Conservation (phyloP, 2,888 invertebrate genomes). For the Xylocampa areola region DNA sequence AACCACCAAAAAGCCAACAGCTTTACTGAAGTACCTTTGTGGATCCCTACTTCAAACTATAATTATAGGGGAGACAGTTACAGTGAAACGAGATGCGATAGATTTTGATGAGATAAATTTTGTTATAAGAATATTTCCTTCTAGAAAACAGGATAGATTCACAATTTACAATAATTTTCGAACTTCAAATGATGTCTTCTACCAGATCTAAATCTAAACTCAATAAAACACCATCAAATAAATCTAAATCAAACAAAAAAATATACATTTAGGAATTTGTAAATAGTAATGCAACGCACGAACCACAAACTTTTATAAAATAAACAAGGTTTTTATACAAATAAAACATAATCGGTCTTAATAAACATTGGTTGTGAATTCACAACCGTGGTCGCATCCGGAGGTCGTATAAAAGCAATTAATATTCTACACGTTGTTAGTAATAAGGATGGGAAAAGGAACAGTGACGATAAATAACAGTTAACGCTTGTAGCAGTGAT, state of each 20-base stretch:
- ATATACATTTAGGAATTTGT: constrained; percentile 24
- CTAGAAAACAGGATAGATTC: too few relatives aligned
- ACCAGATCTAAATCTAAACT: not conserved
- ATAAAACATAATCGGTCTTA: constrained; percentile 56
- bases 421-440: constrained; percentile 53
- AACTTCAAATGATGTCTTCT: not conserved
- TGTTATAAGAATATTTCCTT: too few relatives aligned
- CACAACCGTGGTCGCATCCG: constrained; percentile 54
- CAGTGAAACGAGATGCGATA: too few relatives aligned
- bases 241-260: constrained; percentile 31
- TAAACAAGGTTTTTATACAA: constrained; percentile 55
- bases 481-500: not conserved
- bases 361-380: constrained; percentile 62
- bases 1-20: constrained; percentile 26
- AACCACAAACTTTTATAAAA: constrained; percentile 43
- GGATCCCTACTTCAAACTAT: not conserved
- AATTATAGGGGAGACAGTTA: not conserved
- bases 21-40: constrained; percentile 14
- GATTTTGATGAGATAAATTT: too few relatives aligned
- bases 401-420: constrained; percentile 59
- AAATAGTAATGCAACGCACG: constrained; percentile 34
- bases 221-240: not conserved
- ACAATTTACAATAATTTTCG: too few relatives aligned
- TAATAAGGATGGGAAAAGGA: constrained; percentile 19
- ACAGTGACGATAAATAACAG: constrained; percentile 17